Evolutionary conservation across 1,140 invertebrate genomes (phyloP).

Genomic region (Phymastichus coffea): DNA sequence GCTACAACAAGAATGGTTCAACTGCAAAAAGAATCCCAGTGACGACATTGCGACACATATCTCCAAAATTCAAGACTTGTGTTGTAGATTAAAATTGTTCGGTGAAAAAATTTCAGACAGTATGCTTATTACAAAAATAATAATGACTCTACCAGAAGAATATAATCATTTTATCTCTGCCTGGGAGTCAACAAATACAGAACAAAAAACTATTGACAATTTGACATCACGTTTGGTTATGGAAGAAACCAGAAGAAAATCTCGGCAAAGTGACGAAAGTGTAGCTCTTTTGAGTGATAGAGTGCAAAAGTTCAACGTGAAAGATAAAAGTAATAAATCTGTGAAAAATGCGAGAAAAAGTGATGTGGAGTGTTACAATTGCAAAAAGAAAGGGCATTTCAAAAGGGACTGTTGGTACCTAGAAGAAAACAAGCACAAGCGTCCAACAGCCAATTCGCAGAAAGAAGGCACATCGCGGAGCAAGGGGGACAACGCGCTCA

Average conservation of each 20-base stretch:
- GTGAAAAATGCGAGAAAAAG: too few relatives aligned
- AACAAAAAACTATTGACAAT: conserved; percentile 37
- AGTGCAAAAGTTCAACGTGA: background rate
- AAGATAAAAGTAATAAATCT: background rate
- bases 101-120: conserved; percentile 35
- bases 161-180: conserved; percentile 42
- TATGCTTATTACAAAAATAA: conserved; percentile 40
- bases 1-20: conserved; percentile 41
- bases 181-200: conserved; percentile 38
- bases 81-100: conserved; percentile 27
- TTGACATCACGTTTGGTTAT: conserved; percentile 36
- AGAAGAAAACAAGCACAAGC: background rate
- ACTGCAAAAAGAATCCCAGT: conserved; percentile 27
- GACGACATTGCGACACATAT: conserved; percentile 37
- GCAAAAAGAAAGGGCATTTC: background rate
- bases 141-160: conserved; percentile 33
- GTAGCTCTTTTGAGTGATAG: background rate
- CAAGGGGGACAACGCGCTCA: background rate
- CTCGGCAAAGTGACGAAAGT: background rate
- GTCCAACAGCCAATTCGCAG: background rate
- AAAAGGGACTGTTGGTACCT: background rate
- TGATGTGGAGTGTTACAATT: background rate
- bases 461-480: background rate
- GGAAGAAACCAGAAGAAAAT: conserved; percentile 28
- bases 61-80: conserved; percentile 38